Base-by-base conservation (phyloP, 2,113 vertebrate species). In the Xyliphius kryptos region DNA sequence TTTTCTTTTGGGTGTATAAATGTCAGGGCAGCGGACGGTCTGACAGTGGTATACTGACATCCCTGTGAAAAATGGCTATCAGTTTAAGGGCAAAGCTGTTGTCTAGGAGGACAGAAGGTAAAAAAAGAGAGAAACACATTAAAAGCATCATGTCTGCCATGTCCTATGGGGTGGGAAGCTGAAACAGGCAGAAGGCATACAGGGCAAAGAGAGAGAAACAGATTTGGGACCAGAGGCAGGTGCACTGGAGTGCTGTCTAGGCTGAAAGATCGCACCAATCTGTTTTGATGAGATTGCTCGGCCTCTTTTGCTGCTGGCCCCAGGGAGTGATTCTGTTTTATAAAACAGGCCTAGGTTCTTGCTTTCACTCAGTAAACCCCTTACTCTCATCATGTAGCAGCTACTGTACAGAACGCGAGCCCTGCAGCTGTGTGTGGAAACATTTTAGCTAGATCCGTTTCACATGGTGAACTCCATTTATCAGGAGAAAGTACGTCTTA, bases 401-500 rank as follows among this genome's bases (percentile, higher is more conserved):
- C 55, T 58, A 61, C 19, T 15, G 48, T 59, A 15, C 56, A 63
- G 20, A 44, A 64, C 61, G 2, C 16, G 66, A 72, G 51, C 56
- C 70, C 61, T 44, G 41, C 77, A 77, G 80, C 80, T 74, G 76
- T 72, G 50, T 56, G n/a, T 47, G 80, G 76, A 76, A 78, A 80
- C 78, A 79, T 77, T 89, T 81, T 71, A 78, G 82, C 49, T 47
- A 57, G 43, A 55, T 52, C 54, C 20, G 44, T n/a, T n/a, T 56
- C 48, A 46, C 68, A 77, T 76, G 73, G 80, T 16, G 44, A n/a
- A n/a, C 52, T 57, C 52, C 48, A 46, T 63, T 77, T 76, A 72
- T 80, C 83, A 83, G 67, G 74, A 74, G 73, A 82, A 82, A 82
- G 86, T 81, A 69, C 76, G 82, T 86, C 74, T 22, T 70, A 56